These are phyloP conservation scores for Semicossyphus pulcher DNA, from an alignment of 2,113 vertebrate species.

Conservation along the genomic window DNA sequence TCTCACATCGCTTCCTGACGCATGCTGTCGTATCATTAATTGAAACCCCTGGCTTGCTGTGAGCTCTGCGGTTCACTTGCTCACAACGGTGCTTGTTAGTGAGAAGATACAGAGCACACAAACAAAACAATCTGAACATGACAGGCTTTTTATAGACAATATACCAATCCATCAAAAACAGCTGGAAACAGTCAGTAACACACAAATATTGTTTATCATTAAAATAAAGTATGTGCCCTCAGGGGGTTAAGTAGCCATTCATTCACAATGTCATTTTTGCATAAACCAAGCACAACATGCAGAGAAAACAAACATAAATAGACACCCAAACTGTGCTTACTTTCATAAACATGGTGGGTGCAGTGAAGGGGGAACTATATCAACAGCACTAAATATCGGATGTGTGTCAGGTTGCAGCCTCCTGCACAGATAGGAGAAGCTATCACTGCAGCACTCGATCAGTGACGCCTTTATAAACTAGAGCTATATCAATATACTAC, in stretches of 20 bases:
- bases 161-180: not conserved
- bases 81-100: constrained; percentile 9
- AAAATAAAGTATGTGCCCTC: not conserved
- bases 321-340: not conserved
- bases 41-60: constrained; percentile 21
- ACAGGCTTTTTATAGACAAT: not conserved
- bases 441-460: not conserved
- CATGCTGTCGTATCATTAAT: constrained; percentile 30
- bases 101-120: not conserved
- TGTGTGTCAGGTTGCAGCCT: not conserved
- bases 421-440: not conserved
- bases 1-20: constrained; percentile 8
- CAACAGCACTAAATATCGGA: too few species aligned
- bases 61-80: constrained; percentile 12
- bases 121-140: not conserved
- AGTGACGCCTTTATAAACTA: not conserved
- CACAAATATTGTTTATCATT: not conserved
- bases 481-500: not conserved
- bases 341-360: too few species aligned
- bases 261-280: not conserved
- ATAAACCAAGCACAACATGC: not conserved
- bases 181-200: not conserved
- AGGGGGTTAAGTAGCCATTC: too few species aligned
- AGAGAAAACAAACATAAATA: not conserved
- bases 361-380: too few species aligned